Base-by-base conservation (phyloP, 1,140 invertebrate genomes). In the Brachystomella parvula region DNA sequence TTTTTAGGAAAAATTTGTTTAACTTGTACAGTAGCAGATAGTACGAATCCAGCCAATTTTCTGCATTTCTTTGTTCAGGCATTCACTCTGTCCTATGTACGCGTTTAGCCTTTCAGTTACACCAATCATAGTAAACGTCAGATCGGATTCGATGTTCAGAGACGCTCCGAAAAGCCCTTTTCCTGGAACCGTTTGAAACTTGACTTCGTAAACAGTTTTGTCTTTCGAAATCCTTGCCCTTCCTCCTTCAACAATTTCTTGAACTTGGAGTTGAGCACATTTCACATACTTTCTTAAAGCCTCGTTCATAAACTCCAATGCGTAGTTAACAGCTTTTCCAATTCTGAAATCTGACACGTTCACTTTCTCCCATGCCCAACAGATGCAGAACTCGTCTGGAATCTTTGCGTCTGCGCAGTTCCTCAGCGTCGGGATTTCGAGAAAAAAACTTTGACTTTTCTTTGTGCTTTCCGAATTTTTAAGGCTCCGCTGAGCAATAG, bases 61-160 rank as follows among this genome's bases (percentile, higher is more conserved):
- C 49, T 19, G 9, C 49, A 53, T 9, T 15, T 53, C 49, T 24
- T 90, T 83, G 61, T 85, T 81, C 31, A 91, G 82, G 74, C 90
- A 92, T 66, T 79, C 80, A 77, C 88, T 89, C 76, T 90, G 87
- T 62, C 83, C 82, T 2, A 86, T 87, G 70, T 91, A 92, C n/a
- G 86, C 75, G 76, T 91, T 91, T n/a, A 90, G 79, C 29, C 77
- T 0, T 88, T 89, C 0, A 15, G 24, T 24, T 6, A 17, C 12
- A 6, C 49, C 49, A 6, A 15, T 3, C 49, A 53, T 17, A 6
- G 12, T 3, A 53, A 53, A 53, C 12, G n/a, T n/a, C n/a, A n/a
- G n/a, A n/a, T 26, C 24, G 12, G 12, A 15, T 17, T 6, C 21
- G 12, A 53, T 12, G 9, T 15, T 26, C 12, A 53, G 6, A 6